These are phyloP conservation scores for Dicyrtomina minuta DNA, from an alignment of 2,888 invertebrate genomes.

Conservation along the genomic window DNA sequence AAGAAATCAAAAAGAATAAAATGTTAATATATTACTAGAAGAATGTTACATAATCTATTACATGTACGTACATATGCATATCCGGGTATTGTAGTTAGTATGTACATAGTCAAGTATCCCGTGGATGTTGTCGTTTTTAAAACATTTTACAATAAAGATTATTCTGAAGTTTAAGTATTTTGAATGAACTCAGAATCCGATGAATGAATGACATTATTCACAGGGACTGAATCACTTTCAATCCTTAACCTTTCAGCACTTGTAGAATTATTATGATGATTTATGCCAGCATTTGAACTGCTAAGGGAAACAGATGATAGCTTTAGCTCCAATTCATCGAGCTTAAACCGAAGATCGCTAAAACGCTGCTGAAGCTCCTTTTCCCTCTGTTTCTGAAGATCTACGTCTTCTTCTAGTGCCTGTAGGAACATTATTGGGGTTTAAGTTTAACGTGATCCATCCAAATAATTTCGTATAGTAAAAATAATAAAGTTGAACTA, in stretches of 20 bases:
- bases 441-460: too few relatives aligned
- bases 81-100: not conserved
- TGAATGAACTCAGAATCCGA: too few relatives aligned
- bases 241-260: too few relatives aligned
- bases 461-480: too few relatives aligned
- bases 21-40: not conserved
- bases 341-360: conserved; percentile 65
- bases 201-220: too few relatives aligned
- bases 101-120: too few relatives aligned
- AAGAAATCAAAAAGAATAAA: not conserved
- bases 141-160: not conserved
- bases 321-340: conserved; percentile 61
- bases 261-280: too few relatives aligned
- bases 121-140: too few relatives aligned
- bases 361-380: conserved; percentile 81
- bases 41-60: too few relatives aligned
- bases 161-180: not conserved
- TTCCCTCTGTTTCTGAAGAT: conserved; percentile 87
- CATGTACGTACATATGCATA: not conserved
- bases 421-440: conserved; percentile 59
- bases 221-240: too few relatives aligned
- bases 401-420: conserved; percentile 88
- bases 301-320: not conserved
- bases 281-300: too few relatives aligned
- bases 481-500: too few relatives aligned